phyloP scores from a whole-genome alignment of 2,888 invertebrate genomes.

The Dryobotodes eremita region DNA sequence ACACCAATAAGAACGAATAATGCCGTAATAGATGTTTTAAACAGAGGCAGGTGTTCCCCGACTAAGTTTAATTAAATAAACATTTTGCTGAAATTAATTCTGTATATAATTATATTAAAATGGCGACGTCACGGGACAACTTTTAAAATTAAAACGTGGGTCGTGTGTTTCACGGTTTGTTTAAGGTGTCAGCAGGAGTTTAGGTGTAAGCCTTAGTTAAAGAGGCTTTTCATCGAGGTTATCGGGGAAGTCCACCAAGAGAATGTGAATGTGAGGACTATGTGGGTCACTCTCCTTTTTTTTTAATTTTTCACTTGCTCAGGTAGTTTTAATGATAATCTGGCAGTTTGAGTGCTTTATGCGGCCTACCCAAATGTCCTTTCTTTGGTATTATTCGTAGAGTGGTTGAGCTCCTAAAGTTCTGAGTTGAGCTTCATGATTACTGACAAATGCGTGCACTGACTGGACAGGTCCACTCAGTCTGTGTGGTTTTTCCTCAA shows the following conservation, averaged over 20 bases:
- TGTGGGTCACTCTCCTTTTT: too few species aligned
- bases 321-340: too few species aligned
- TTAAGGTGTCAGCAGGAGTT: background rate
- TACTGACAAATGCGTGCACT: too few species aligned
- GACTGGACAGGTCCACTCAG: too few species aligned
- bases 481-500: too few species aligned
- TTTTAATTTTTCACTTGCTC: too few species aligned
- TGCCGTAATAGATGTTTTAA: slow-evolving; percentile 52
- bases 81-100: slow-evolving; percentile 60
- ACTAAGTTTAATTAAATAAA: slow-evolving; percentile 65
- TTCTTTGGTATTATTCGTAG: too few species aligned
- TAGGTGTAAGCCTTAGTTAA: background rate
- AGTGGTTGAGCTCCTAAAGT: too few species aligned
- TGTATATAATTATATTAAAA: slow-evolving; percentile 56
- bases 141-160: slow-evolving; percentile 56
- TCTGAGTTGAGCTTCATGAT: too few species aligned
- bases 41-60: slow-evolving; percentile 50
- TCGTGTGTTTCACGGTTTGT: slow-evolving; percentile 19
- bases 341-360: too few species aligned
- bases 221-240: background rate
- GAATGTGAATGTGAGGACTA: too few species aligned
- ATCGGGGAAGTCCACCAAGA: background rate
- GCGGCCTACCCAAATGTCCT: too few species aligned
- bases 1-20: slow-evolving; percentile 49
- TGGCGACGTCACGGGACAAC: slow-evolving; percentile 44